phyloP scores from a whole-genome alignment of 2,113 vertebrate species.

The Montifringilla adamsi region DNA sequence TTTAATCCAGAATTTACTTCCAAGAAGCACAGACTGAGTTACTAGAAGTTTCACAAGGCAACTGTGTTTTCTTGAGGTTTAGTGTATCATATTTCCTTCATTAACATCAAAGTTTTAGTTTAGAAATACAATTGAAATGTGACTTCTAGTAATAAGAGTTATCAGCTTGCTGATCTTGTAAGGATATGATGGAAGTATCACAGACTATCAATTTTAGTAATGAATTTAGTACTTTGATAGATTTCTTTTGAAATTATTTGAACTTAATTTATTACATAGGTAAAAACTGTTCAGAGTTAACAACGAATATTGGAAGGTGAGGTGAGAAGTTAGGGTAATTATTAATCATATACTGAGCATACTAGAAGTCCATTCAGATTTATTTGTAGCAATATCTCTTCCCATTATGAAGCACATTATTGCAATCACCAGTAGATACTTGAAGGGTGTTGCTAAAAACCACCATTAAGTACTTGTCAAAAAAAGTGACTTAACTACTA shows the following conservation, averaged over 20 bases:
- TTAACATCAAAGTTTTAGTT: not conserved
- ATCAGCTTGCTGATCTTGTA: not conserved
- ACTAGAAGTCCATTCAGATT: constrained; percentile 2
- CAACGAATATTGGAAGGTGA: constrained; percentile 8
- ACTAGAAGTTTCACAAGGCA: not conserved
- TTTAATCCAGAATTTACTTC: constrained; percentile 15
- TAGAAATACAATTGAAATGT: not conserved
- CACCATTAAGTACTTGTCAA: not conserved
- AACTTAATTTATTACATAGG: not conserved
- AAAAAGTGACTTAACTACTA: not conserved
- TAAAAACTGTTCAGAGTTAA: constrained; percentile 23
- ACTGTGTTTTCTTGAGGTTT: not conserved
- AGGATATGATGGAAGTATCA: not conserved
- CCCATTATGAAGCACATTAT: not conserved
- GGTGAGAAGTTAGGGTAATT: not conserved
- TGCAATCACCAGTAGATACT: not conserved
- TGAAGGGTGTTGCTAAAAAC: constrained; percentile 24
- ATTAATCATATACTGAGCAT: not conserved
- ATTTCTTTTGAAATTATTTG: not conserved
- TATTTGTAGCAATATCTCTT: not conserved
- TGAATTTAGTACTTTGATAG: not conserved
- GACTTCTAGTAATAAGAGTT: not conserved
- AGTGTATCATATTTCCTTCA: not conserved
- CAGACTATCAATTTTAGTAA: not conserved
- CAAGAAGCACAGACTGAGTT: not conserved